Percentiles rank a stretch among this genome's conserved stretches.
These are phyloP conservation scores for Yponomeuta malinellus DNA, from an alignment of 2,888 invertebrate species.

Conservation along the genomic window DNA sequence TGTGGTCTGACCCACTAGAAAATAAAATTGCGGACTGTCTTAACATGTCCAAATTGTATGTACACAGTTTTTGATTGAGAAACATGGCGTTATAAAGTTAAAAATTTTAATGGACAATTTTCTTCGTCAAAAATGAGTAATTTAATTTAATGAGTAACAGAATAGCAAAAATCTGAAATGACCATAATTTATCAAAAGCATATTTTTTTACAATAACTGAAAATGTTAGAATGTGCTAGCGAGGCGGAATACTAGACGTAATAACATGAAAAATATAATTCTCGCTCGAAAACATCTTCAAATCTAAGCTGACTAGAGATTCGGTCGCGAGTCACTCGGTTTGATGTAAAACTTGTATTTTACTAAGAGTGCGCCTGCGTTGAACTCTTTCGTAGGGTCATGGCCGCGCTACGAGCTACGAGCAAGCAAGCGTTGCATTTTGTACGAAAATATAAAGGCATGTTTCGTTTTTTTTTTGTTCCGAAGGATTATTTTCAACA, in stretches of 20 bases:
- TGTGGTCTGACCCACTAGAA: too few species aligned
- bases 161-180: too few species aligned
- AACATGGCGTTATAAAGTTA: too few species aligned
- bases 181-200: too few species aligned
- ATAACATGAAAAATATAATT: not conserved
- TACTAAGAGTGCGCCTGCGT: slow-evolving; percentile 31
- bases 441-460: not conserved
- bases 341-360: slow-evolving; percentile 4
- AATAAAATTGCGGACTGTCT: too few species aligned
- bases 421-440: slow-evolving; percentile 6
- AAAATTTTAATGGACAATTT: too few species aligned
- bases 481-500: not conserved
- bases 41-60: too few species aligned
- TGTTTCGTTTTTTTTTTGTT: not conserved
- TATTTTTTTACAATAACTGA: too few species aligned
- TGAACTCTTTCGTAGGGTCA: slow-evolving; percentile 65
- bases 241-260: not conserved
- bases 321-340: not conserved
- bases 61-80: too few species aligned
- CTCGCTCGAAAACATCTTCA: not conserved
- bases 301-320: not conserved
- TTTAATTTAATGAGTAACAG: too few species aligned
- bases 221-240: not conserved
- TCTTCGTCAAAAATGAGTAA: too few species aligned
- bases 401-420: slow-evolving; percentile 9